Evolutionary conservation across 2,888 invertebrate genomes (phyloP), one percentile per base, ranked within the genome.

Genomic region (Alviniconcha strummeri): DNA sequence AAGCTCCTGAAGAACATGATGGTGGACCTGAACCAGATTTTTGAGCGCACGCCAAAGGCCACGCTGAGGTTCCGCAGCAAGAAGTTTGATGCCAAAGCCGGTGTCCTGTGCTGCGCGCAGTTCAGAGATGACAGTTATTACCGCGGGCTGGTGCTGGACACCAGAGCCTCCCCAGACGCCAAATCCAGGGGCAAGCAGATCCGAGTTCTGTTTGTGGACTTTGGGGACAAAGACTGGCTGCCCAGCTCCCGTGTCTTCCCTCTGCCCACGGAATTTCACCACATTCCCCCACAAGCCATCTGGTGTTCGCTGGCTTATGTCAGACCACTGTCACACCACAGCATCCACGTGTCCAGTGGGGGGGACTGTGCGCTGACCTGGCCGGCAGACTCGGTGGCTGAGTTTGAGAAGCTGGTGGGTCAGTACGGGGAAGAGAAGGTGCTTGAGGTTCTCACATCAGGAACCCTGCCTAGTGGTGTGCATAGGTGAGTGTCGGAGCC

Each of bases 111-210:
- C 54, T 97, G 97, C 75, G 97, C 97, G 0, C 95, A 96, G 90
- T 97, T 97, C 15, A 95, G 96, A 91, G 98, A 98, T 93, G 95
- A 95, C 54, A 86, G 84, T 92, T 98, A 97, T 97, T 97, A 96
- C 93, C 95, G 96, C 88, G 96, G 95, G 4, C 52, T 85, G 54
- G 82, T 88, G 6, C 54, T 85, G 19, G 84, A 85, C 5, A 74
- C 75, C 2, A 13, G 9, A n/a, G 17, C 60, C 60, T 17, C 17
- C 6, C 60, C 13, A 8, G 11, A 7, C 56, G 19, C 9, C 19
- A 15, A 8, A 60, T 9, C 11, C 11, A 64, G 36, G 57, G 79
- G 75, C n/a, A 85, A 85, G 8, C 87, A 87, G 72, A 84, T 89
- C 5, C 84, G 88, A 64, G 95, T 98, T 15, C 97, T 96, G 92